These are phyloP conservation scores for Plagodis pulveraria DNA, from an alignment of 2,888 invertebrate genomes.

Conservation along the genomic window DNA sequence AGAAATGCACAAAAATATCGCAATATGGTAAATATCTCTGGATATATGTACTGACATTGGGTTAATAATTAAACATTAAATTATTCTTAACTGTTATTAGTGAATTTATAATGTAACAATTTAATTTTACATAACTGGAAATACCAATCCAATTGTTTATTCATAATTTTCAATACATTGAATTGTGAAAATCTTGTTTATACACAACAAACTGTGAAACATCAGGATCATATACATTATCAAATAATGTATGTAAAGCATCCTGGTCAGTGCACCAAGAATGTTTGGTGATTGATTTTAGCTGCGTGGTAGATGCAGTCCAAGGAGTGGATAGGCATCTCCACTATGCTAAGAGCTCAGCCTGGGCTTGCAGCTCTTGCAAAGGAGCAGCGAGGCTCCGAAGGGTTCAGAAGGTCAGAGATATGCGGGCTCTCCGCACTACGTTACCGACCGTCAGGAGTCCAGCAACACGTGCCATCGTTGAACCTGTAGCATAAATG, in stretches of 20 bases:
- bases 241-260: background rate
- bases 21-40: no score
- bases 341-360: background rate
- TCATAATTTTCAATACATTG: no score
- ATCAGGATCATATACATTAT: background rate
- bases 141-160: no score
- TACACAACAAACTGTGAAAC: background rate
- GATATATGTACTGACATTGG: no score
- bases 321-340: background rate
- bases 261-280: background rate
- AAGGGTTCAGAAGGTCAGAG: conserved; percentile 45
- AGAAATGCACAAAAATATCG: no score
- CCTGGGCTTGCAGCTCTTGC: conserved; percentile 21
- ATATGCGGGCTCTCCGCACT: conserved; percentile 57
- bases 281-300: background rate
- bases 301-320: conserved; percentile 1
- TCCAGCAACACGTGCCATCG: conserved; percentile 96
- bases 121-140: no score
- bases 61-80: no score
- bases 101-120: no score
- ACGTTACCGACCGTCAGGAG: conserved; percentile 85
- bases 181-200: background rate
- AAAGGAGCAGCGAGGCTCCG: conserved; percentile 22
- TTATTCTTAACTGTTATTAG: no score
- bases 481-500: conserved; percentile 87